These are phyloP conservation scores for Hyposmocoma kahamanoa DNA, from an alignment of 1,140 invertebrate genomes.

Conservation along the genomic window DNA sequence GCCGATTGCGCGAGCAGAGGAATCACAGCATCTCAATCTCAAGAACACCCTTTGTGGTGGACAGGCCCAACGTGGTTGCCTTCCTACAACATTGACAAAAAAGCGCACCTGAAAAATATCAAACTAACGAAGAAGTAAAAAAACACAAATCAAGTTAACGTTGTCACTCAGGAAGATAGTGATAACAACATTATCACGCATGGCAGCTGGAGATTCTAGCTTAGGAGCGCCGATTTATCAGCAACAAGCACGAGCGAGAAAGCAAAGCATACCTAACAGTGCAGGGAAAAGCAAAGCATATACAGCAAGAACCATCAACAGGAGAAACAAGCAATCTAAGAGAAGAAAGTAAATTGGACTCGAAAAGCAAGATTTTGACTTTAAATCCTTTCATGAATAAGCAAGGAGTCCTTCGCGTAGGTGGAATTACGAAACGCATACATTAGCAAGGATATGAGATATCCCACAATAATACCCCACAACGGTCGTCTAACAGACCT, in stretches of 20 bases:
- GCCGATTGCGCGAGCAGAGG: slow-evolving; percentile 25
- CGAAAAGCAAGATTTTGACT: slow-evolving; percentile 13
- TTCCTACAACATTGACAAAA: slow-evolving; percentile 3
- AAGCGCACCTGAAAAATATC: slow-evolving; percentile 1
- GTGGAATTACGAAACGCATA: neutral
- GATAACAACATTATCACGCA: neutral
- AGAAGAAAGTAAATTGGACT: neutral
- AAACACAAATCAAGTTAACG: neutral
- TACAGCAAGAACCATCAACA: neutral
- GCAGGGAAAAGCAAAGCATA: neutral
- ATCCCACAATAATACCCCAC: neutral
- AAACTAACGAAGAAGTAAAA: neutral
- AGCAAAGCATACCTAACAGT: slow-evolving; percentile 1
- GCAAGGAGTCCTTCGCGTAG: neutral
- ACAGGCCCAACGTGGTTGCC: slow-evolving; percentile 18
- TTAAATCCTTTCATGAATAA: slow-evolving; percentile 20
- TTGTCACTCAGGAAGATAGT: neutral
- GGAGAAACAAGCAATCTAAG: slow-evolving; percentile 2
- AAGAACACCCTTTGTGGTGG: slow-evolving; percentile 18
- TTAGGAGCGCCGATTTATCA: neutral
- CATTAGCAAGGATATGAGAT: neutral
- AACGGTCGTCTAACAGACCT: neutral
- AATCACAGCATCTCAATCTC: slow-evolving; percentile 12
- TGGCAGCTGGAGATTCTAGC: neutral
- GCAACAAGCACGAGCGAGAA: slow-evolving; percentile 1